Conservation (phyloP, 2,113 vertebrate genomes). For the Sceloporus tristichus region DNA sequence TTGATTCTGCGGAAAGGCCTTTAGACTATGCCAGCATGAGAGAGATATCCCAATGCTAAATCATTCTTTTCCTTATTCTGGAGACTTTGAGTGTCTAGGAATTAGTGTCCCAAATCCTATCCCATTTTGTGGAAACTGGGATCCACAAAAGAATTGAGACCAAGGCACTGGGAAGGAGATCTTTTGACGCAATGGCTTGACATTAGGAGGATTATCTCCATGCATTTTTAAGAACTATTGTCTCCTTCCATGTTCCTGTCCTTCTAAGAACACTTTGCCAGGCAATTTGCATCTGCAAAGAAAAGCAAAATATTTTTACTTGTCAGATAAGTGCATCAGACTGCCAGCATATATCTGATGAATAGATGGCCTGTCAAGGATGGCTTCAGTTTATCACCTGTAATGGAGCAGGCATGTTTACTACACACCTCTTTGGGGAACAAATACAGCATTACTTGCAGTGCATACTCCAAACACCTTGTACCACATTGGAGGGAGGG, state of each 20-base stretch:
- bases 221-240: too few relatives aligned
- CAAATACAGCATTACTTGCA: neutral
- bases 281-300: neutral
- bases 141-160: neutral
- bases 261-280: neutral
- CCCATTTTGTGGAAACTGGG: neutral
- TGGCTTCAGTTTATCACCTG: neutral
- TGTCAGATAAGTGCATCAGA: neutral
- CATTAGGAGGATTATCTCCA: too few relatives aligned
- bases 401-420: neutral
- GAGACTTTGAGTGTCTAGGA: neutral
- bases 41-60: neutral
- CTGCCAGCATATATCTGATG: neutral
- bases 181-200: neutral
- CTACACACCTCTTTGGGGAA: neutral
- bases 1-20: slow-evolving; percentile 8
- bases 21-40: neutral
- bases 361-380: neutral
- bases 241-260: neutral
- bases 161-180: neutral
- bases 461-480: neutral
- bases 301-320: neutral
- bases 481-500: neutral
- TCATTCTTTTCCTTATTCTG: neutral
- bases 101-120: neutral